Conservation (phyloP, 2,888 invertebrate genomes). For the Leptopterna dolabrata region DNA sequence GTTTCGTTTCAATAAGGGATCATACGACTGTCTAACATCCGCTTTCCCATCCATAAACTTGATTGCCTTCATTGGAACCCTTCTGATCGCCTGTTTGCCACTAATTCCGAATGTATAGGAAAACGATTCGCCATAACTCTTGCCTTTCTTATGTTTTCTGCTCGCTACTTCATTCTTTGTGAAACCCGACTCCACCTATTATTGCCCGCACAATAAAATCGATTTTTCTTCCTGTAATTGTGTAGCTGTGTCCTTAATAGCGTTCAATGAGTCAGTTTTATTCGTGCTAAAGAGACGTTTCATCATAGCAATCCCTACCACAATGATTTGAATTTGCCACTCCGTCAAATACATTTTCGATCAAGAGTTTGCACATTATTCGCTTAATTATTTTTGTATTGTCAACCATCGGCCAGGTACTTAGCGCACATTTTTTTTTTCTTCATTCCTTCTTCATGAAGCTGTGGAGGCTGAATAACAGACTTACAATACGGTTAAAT, state of each 20-base stretch:
- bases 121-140: background rate
- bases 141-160: background rate
- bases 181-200: background rate
- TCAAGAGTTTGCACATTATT: too few relatives aligned
- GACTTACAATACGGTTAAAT: too few relatives aligned
- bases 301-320: too few relatives aligned
- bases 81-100: background rate
- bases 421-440: too few relatives aligned
- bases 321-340: too few relatives aligned
- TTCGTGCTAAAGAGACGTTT: too few relatives aligned
- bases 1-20: background rate
- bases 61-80: background rate
- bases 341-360: too few relatives aligned
- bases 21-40: background rate
- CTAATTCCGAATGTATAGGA: background rate
- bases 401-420: too few relatives aligned
- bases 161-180: background rate
- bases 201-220: background rate
- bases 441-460: too few relatives aligned
- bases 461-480: too few relatives aligned
- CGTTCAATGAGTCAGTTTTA: too few relatives aligned
- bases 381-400: too few relatives aligned
- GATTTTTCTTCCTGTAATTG: background rate
- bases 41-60: background rate
- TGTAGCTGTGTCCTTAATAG: background rate